Evolutionary conservation across 2,113 vertebrate species (phyloP).

Genomic region (Oryzias curvinotus): DNA sequence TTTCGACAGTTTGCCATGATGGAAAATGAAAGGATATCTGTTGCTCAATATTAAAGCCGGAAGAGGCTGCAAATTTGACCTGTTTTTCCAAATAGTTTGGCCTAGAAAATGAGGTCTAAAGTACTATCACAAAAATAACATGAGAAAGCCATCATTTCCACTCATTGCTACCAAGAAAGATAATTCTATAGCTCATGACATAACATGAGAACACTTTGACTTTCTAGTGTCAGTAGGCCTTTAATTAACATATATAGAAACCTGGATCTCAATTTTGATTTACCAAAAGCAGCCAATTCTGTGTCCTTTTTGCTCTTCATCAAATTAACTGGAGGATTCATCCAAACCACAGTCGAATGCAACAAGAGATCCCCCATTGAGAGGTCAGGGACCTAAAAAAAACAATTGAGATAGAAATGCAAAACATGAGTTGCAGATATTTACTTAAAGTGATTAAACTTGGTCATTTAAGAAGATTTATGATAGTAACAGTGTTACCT

Average conservation of each 20-base stretch:
- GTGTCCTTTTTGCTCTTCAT: conserved; percentile 94
- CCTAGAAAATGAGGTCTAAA: too few species aligned
- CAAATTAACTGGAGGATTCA: conserved; percentile 87
- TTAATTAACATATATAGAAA: too few species aligned
- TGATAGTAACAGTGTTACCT: conserved; percentile 69
- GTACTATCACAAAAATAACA: not conserved
- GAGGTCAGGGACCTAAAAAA: conserved; percentile 89
- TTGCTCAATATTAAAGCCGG: too few species aligned
- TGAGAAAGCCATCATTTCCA: conserved; percentile 10
- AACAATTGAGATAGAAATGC: not conserved
- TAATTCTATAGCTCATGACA: not conserved
- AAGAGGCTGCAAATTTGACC: too few species aligned
- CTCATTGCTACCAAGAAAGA: conserved; percentile 1
- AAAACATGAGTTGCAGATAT: not conserved
- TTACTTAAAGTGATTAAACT: not conserved
- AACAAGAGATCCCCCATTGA: conserved; percentile 96
- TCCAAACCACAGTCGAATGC: conserved; percentile 89
- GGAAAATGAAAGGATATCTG: too few species aligned
- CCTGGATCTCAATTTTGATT: not conserved
- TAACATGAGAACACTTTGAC: too few species aligned
- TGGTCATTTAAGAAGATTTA: not conserved
- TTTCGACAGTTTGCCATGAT: too few species aligned
- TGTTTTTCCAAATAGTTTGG: too few species aligned
- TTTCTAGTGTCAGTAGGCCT: too few species aligned
- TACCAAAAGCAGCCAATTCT: conserved; percentile 91